Evolutionary conservation across 2,797 vertebrate species (phyloP), one percentile per base, ranked within the genome.

Genomic region (Clarias pachynema): DNA sequence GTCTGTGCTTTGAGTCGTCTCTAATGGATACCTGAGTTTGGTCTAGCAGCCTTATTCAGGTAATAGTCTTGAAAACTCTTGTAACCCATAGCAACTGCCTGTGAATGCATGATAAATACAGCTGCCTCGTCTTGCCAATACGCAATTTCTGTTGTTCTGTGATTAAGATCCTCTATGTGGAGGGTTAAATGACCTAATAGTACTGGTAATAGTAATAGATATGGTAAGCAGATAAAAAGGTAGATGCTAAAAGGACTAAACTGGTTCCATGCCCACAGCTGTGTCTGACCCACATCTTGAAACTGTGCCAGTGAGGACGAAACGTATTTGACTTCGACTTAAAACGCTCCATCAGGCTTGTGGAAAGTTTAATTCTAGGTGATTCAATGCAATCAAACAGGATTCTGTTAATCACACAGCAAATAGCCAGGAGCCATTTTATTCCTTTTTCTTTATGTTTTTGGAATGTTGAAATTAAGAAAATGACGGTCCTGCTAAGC

Each of bases 211-310:
- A 53, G 12, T 14, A 53, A 14, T 14, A 53, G 63, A 81, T 81
- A 44, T 63, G 80, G 37, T 60, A 81, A 75, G 57, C 59, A 83
- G 73, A 79, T 15, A 37, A 37, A 60, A 62, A 40, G 14, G 31
- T 37, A 18, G 22, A 85, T 81, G 80, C 83, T 81, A 26, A 81
- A 86, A 84, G 75, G 18, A 73, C 49, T 82, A 87, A 87, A 80
- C 73, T 80, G 78, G 75, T 83, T 84, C 34, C 34, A 62, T 83
- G 84, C 84, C 79, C 20, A 79, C 81, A 88, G 89, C 87, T 85
- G 84, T 86, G 85, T 86, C 87, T 89, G 89, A 88, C 89, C 87
- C 85, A 86, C 63, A 87, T 88, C 66, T 82, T 86, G 85, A 86
- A 81, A 82, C 69, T 56, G 73, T 82, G 82, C 66, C 70, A 79